Evolutionary conservation across 2,888 invertebrate species (phyloP).

Genomic region (Elysia crispata): DNA sequence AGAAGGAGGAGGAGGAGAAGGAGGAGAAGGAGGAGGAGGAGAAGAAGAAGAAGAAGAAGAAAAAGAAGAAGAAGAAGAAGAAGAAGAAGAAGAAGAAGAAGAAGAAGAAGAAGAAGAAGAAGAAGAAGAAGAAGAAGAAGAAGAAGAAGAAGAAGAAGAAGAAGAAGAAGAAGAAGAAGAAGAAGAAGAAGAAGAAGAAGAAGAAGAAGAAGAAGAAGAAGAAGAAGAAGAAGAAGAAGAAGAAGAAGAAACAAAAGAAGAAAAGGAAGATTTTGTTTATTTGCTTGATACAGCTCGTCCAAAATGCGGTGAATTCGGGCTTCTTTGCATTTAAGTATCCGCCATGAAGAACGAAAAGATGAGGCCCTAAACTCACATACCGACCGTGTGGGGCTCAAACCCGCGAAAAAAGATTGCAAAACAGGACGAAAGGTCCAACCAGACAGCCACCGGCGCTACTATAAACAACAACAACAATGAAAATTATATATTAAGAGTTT

Average conservation of each 20-base stretch:
- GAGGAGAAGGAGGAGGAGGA: not conserved
- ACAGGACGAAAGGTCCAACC: no score
- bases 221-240: not conserved
- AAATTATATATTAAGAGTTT: no score
- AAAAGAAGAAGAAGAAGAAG: not conserved
- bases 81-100: not conserved
- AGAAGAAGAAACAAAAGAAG: no score
- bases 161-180: not conserved
- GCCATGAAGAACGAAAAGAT: no score
- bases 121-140: not conserved
- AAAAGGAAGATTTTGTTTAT: slow-evolving; percentile 17
- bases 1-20: not conserved
- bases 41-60: not conserved
- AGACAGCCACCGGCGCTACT: no score
- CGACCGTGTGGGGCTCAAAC: no score
- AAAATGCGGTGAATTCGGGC: no score
- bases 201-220: slow-evolving; percentile 17
- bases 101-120: not conserved
- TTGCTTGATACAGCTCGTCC: no score
- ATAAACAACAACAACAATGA: no score
- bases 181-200: slow-evolving; percentile 10
- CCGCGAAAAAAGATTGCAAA: no score
- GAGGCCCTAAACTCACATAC: no score
- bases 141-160: slow-evolving; percentile 12
- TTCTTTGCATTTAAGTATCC: no score